Conservation (phyloP, 2,888 invertebrate species). For the Eilema caniola region DNA sequence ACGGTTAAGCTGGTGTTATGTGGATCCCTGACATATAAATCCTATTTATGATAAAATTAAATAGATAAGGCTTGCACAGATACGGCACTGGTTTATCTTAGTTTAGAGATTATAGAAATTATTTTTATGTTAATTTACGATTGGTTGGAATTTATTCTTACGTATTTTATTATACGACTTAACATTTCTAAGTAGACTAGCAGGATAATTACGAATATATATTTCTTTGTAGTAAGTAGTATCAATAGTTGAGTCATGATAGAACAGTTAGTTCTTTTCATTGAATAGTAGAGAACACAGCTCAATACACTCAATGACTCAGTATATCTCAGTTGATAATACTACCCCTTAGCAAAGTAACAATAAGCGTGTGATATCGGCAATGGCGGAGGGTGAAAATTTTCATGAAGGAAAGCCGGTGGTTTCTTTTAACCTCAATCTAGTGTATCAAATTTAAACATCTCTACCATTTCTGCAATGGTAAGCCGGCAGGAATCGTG, state of each 20-base stretch:
- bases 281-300: neutral
- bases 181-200: slow-evolving; percentile 1
- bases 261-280: neutral
- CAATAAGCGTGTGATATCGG: neutral
- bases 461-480: no score
- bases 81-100: slow-evolving; percentile 21
- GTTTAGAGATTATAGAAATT: slow-evolving; percentile 11
- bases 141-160: slow-evolving; percentile 5
- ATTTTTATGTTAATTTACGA: slow-evolving; percentile 12
- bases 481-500: no score
- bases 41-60: slow-evolving; percentile 17
- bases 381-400: no score
- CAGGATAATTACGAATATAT: neutral
- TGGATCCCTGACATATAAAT: slow-evolving; percentile 24
- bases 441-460: no score
- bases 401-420: no score
- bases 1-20: slow-evolving; percentile 11
- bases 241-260: neutral
- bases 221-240: neutral
- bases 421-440: no score
- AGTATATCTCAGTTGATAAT: neutral
- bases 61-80: slow-evolving; percentile 16
- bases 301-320: neutral
- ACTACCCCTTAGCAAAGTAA: neutral
- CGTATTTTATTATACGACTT: neutral